These are phyloP conservation scores for Thunnus thynnus DNA, from an alignment of 2,113 vertebrate genomes.

Conservation along the genomic window DNA sequence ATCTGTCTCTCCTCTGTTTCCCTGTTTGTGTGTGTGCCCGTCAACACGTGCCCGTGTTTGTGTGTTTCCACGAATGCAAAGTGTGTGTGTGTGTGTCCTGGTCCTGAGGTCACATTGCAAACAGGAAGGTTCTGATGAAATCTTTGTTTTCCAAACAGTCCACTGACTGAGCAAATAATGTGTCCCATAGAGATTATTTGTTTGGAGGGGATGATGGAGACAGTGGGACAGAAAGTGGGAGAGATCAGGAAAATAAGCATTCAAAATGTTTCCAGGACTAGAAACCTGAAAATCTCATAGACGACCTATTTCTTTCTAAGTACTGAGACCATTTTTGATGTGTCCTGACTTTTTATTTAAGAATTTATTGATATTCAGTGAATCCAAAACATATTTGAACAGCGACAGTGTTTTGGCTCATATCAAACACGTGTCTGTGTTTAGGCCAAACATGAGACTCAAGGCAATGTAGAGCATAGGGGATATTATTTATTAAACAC, in stretches of 20 bases:
- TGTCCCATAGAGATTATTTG: conserved; percentile 30
- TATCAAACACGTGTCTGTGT: conserved; percentile 21
- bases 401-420: conserved; percentile 12
- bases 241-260: neutral
- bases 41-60: conserved; percentile 52
- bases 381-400: conserved; percentile 27
- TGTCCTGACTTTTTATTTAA: neutral
- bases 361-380: neutral
- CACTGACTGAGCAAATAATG: conserved; percentile 34
- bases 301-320: neutral
- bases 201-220: conserved; percentile 5
- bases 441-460: conserved; percentile 34
- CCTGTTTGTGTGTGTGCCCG: conserved; percentile 21
- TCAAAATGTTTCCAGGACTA: neutral
- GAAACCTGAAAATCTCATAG: neutral
- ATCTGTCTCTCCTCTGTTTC: conserved; percentile 12
- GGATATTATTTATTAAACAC: conserved; percentile 14
- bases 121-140: conserved; percentile 49
- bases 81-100: conserved; percentile 14
- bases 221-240: neutral
- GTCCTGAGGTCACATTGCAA: conserved; percentile 54
- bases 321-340: neutral
- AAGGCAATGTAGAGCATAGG: neutral
- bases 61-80: conserved; percentile 33
- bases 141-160: conserved; percentile 50